Evolutionary conservation across 2,888 invertebrate species (phyloP).

Genomic region (Patella pellucida): DNA sequence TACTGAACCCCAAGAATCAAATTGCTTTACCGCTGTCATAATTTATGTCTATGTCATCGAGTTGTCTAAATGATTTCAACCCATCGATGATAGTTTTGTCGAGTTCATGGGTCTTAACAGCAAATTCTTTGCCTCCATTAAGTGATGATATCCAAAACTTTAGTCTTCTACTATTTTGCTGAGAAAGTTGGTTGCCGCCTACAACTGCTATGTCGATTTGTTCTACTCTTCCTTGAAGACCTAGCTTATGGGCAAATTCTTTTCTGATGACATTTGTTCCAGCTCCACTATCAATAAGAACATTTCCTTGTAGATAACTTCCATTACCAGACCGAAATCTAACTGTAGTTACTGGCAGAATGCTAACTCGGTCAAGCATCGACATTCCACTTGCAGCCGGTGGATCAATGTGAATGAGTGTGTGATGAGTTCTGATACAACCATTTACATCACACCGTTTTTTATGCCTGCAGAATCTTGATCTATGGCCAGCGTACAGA

Average conservation of each 20-base stretch:
- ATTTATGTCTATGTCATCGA: neutral
- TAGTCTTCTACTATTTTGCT: slow-evolving; percentile 8
- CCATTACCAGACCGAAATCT: slow-evolving; percentile 17
- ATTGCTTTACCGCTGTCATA: neutral
- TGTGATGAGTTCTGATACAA: slow-evolving; percentile 19
- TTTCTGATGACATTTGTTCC: slow-evolving; percentile 22
- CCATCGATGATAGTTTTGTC: slow-evolving; percentile 26
- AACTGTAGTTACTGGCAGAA: slow-evolving; percentile 19
- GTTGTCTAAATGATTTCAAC: no score
- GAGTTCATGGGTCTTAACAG: slow-evolving; percentile 22
- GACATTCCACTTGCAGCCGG: slow-evolving; percentile 9
- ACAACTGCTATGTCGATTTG: slow-evolving; percentile 1
- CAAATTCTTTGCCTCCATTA: slow-evolving; percentile 18
- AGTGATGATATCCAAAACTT: slow-evolving; percentile 20
- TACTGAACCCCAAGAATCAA: slow-evolving; percentile 26
- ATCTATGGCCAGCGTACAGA: neutral
- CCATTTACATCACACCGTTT: slow-evolving; percentile 12
- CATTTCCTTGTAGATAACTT: slow-evolving; percentile 17
- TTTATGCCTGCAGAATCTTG: slow-evolving; percentile 15
- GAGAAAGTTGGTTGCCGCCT: neutral
- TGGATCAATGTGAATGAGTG: slow-evolving; percentile 18
- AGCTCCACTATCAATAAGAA: slow-evolving; percentile 23
- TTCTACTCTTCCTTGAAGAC: slow-evolving; percentile 21
- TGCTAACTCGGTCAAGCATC: slow-evolving; percentile 10
- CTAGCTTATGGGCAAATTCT: slow-evolving; percentile 21